Conservation (phyloP, 2,888 invertebrate species). For the Tipula vernalis region DNA sequence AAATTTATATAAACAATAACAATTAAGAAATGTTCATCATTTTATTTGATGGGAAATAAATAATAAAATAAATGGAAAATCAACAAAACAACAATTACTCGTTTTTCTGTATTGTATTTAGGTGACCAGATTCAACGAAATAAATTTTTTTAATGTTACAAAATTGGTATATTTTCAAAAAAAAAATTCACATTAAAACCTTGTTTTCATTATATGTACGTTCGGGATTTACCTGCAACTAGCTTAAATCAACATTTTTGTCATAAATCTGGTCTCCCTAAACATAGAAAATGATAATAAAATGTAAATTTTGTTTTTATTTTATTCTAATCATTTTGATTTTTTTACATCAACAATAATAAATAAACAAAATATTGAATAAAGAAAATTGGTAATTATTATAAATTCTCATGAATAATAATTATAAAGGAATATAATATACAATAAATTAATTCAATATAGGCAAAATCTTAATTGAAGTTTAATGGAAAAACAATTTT, state of each 20-base stretch:
- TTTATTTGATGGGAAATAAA: background rate
- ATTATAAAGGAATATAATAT: background rate
- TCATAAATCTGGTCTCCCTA: background rate
- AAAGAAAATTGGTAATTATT: background rate
- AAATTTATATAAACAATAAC: background rate
- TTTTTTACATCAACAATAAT: background rate
- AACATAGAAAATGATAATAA: background rate
- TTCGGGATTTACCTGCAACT: too few species aligned
- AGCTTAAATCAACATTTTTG: too few species aligned
- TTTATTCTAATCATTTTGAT: background rate
- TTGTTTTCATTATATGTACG: too few species aligned
- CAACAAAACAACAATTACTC: background rate
- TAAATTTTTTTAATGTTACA: too few species aligned
- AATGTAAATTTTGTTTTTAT: background rate
- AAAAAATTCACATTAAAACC: too few species aligned
- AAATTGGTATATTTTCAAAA: too few species aligned
- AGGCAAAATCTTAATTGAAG: background rate
- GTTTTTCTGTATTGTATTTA: background rate
- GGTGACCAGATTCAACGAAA: background rate
- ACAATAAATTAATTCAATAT: background rate
- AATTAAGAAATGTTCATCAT: background rate
- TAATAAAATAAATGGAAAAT: background rate
- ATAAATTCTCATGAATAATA: background rate
- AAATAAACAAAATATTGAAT: background rate
- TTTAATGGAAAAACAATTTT: background rate